Evolutionary conservation across 2,797 vertebrate species (phyloP).

Genomic region (Zalophus californianus): DNA sequence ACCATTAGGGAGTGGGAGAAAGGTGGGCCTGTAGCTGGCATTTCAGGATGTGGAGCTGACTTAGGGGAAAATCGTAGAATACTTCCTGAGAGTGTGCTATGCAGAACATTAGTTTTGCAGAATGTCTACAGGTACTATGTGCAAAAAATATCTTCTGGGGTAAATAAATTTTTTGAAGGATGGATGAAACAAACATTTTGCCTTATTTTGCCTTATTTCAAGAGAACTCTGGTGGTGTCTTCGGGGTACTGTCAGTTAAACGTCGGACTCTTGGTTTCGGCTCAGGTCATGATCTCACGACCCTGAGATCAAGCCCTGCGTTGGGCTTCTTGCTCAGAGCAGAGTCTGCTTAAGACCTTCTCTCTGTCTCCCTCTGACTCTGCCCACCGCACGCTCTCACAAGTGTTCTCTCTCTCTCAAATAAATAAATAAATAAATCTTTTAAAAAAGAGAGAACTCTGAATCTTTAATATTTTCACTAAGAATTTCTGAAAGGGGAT

Average conservation of each 20-base stretch:
- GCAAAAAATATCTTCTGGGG: neutral
- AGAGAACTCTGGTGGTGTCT: neutral
- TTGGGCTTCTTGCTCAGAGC: neutral
- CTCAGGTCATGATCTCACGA: neutral
- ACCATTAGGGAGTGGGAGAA: neutral
- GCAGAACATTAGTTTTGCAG: neutral
- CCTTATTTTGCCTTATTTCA: slow-evolving; percentile 12
- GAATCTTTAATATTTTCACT: neutral
- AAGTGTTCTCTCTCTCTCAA: neutral
- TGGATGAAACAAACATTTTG: neutral
- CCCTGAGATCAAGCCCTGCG: neutral
- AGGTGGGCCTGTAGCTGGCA: neutral
- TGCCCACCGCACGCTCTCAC: neutral
- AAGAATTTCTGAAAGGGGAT: neutral
- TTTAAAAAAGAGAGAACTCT: neutral
- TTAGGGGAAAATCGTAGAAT: neutral
- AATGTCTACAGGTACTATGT: neutral
- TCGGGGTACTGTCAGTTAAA: neutral
- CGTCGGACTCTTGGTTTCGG: neutral
- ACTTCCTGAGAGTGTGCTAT: neutral
- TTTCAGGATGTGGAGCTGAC: neutral
- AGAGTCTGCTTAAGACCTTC: neutral
- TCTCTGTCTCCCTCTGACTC: neutral
- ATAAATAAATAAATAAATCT: neutral
- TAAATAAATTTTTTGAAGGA: neutral